phyloP scores from a whole-genome alignment of 1,140 invertebrate species.

The Anoplolepis gracilipes region DNA sequence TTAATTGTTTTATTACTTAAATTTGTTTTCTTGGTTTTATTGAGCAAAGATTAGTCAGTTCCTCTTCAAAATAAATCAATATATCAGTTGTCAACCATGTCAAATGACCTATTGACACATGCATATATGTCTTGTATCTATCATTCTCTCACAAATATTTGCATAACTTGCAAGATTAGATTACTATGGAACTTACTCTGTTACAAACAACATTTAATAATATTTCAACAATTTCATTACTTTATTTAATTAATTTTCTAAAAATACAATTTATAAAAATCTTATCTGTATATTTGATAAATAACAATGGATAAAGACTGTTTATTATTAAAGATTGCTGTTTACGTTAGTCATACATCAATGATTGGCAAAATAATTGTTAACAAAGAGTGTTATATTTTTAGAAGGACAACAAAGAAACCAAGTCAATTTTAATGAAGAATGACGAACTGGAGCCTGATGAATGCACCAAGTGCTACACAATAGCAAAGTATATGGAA shows the following conservation, averaged over 20 bases:
- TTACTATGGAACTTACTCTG: background rate
- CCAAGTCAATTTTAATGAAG: conserved; percentile 64
- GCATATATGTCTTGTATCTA: background rate
- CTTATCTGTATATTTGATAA: conserved; percentile 4
- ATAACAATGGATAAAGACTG: background rate
- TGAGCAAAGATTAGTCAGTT: background rate
- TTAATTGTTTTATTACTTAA: background rate
- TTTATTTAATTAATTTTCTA: background rate
- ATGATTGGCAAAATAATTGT: background rate
- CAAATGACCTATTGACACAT: conserved; percentile 41
- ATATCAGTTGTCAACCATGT: background rate
- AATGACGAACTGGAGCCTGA: conserved; percentile 81
- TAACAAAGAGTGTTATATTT: conserved; percentile 49
- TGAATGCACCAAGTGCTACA: conserved; percentile 83
- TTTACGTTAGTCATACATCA: background rate
- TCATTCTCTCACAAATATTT: background rate
- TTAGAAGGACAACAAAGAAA: conserved; percentile 35
- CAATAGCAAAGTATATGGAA: conserved; percentile 82
- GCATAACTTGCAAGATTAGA: conserved; percentile 30
- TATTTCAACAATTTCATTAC: background rate
- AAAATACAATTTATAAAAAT: conserved; percentile 4
- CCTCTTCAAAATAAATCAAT: background rate
- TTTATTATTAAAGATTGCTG: too few relatives aligned
- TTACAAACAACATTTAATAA: background rate
- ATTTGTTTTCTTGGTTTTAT: background rate